Base-by-base conservation (phyloP, 2,888 invertebrate species). In the Bellardia bayeri region DNA sequence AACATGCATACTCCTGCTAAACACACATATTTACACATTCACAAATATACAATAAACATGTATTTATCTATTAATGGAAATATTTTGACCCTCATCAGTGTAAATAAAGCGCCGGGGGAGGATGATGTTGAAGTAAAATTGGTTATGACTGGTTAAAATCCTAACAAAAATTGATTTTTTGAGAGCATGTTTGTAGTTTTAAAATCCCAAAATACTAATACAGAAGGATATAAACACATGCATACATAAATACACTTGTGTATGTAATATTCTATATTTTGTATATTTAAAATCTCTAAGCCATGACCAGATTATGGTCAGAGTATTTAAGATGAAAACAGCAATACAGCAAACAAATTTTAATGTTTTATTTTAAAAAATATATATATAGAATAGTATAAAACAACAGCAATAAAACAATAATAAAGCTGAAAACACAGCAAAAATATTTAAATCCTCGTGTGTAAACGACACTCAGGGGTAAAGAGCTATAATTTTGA, bases 31-130 rank as follows among this genome's bases (percentile, higher is more conserved):
- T 42, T 16, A 23, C 42, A 13, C n/a, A 51, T 51, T n/a, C n/a
- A 51, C n/a, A 51, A n/a, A 51, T 51, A 51, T 51, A 51, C 5
- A 51, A 51, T 51, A 51, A 51, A 51, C 64, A 79, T 69, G 40
- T 56, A 72, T 40, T 82, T 74, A 76, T 71, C 76, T 83, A 83
- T 83, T 76, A 83, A 76, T 83, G 63, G 42, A 61, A 76, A 64
- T 49, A 23, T 37, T 37, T 71, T 83, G 69, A 83, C 82, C 82
- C 82, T 71, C 61, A 76, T 69, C 82, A 83, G 42, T 54, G 74
- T 1, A 23, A 16, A n/a, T 14, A n/a, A 40, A 64, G 11, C 0
- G 23, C 1, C 23, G 16, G n/a, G 4, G 23, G 23, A 4, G 11
- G 58, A 16, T 7, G 9, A 5, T 42, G 7, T 42, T 23, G 33